A percentile compares a stretch with the other conserved stretches of the same genome.
Conservation (phyloP, 2,888 invertebrate species). For the Drosophila mimetica region DNA sequence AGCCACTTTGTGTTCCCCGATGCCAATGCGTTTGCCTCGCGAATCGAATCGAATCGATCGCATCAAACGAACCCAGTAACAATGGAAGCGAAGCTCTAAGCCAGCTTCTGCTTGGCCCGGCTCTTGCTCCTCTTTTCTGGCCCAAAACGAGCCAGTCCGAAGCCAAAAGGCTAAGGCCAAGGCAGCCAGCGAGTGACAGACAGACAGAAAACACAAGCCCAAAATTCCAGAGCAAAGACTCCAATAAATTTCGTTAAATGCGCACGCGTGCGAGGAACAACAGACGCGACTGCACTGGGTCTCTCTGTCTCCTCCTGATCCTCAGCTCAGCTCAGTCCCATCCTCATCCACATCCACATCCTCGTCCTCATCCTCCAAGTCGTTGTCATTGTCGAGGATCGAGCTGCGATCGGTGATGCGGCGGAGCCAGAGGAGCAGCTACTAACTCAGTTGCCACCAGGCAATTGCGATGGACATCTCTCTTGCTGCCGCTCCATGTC, state of each 20-base stretch:
- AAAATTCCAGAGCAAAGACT: conserved; percentile 78
- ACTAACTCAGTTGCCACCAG: conserved; percentile 74
- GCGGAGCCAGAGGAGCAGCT: conserved; percentile 53
- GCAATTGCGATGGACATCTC: conserved; percentile 78
- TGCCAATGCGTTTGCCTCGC: conserved; percentile 65
- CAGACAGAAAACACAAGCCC: conserved; percentile 79
- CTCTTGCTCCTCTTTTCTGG: neutral
- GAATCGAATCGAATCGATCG: conserved; percentile 76
- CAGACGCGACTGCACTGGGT: conserved; percentile 19
- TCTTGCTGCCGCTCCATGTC: conserved; percentile 44
- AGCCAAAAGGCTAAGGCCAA: conserved; percentile 28
- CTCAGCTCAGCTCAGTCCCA: conserved; percentile 13
- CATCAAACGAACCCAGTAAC: conserved; percentile 61
- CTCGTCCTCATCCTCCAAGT: conserved; percentile 25
- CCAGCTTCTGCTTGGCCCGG: conserved; percentile 17
- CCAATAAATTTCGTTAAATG: conserved; percentile 83
- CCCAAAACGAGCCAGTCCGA: conserved; percentile 21
- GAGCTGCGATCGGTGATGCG: conserved; percentile 31
- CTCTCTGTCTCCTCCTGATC: conserved; percentile 18
- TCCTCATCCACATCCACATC: conserved; percentile 2
- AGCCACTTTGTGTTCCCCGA: conserved; percentile 40
- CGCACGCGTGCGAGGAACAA: conserved; percentile 82
- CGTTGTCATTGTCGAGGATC: conserved; percentile 32
- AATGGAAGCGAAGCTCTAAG: conserved; percentile 52
- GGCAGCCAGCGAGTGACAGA: conserved; percentile 65